phyloP scores from a whole-genome alignment of 1,140 invertebrate species.

The Tribolium castaneum region DNA sequence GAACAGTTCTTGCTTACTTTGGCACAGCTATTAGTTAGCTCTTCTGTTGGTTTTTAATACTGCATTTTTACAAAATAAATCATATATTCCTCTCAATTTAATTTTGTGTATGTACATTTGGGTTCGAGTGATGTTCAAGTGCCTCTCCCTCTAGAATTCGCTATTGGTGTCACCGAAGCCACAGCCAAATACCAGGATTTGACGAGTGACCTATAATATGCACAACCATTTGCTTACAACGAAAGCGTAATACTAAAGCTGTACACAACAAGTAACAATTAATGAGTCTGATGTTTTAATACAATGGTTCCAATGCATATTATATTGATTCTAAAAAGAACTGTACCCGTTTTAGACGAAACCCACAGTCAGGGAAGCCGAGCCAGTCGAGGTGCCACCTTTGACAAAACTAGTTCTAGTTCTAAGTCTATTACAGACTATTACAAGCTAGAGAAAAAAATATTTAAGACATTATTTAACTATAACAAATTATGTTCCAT shows the following conservation, averaged over 20 bases:
- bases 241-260: constrained; percentile 58
- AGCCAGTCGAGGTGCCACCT: no score
- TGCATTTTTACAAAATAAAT: constrained; percentile 50
- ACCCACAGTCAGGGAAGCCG: no score
- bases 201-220: constrained; percentile 60
- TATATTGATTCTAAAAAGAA: constrained; percentile 53
- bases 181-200: constrained; percentile 54
- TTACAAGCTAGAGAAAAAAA: no score
- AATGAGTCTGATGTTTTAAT: constrained; percentile 54
- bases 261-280: constrained; percentile 62
- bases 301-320: constrained; percentile 62
- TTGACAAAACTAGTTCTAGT: no score
- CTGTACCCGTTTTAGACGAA: not conserved
- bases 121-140: constrained; percentile 46
- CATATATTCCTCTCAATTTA: constrained; percentile 52
- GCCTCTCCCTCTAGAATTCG: constrained; percentile 61
- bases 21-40: constrained; percentile 54
- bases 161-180: constrained; percentile 60
- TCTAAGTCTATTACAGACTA: no score
- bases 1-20: constrained; percentile 44
- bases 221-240: constrained; percentile 59
- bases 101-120: constrained; percentile 58
- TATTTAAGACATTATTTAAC: no score
- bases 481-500: no score
- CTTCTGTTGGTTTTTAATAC: constrained; percentile 49